Evolutionary conservation across 2,113 vertebrate genomes (phyloP), one percentile per base, ranked within the genome.

Genomic region (Paratilapia polleni): DNA sequence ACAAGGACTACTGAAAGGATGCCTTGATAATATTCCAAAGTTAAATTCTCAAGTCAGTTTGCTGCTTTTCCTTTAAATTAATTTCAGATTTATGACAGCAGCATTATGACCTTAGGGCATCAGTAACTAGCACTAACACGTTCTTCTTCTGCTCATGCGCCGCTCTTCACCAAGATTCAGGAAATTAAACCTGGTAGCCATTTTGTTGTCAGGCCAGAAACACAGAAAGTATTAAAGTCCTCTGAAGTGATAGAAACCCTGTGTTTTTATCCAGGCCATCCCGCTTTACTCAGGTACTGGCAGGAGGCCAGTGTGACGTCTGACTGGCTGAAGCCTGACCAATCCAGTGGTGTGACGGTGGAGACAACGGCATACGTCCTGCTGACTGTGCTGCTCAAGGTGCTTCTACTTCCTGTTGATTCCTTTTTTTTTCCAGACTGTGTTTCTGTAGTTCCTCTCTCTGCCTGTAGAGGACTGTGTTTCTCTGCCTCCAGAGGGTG

Each of bases 281-380:
- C 96, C 2, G 93, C 90, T 9, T 77, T 84, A 41, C 89, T 96
- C 20, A 95, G 97, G 2, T 99, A 96, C 90, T 99, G 98, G 98
- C 96, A 96, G 88, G 97, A 97, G 3, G 26, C 86, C 20, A 81
- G 80, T 2, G 84, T 88, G 10, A 2, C 58, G 0, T 0, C 22
- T 6, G 96, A 96, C 4, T 89, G 87, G 13, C 43, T 92, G 3
- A 43, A 3, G 1, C 96, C 97, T 0, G 96, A 90, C 14, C 1
- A 94, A 3, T 86, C 78, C 38, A 97, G 97, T 0, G 96, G 96
- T 2, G 68, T 81, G 20, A 96, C 95, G 24, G 97, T 99, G 56
- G 98, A 99, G 94, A 98, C 96, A 8, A 99, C 98, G 0, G 96
- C 96, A 1, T 99, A 98, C 5, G 94, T 96, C 57, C 86, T 98